Evolutionary conservation across 2,113 vertebrate genomes (phyloP), one percentile per base, ranked within the genome.

Genomic region (Dermatemys mawii): DNA sequence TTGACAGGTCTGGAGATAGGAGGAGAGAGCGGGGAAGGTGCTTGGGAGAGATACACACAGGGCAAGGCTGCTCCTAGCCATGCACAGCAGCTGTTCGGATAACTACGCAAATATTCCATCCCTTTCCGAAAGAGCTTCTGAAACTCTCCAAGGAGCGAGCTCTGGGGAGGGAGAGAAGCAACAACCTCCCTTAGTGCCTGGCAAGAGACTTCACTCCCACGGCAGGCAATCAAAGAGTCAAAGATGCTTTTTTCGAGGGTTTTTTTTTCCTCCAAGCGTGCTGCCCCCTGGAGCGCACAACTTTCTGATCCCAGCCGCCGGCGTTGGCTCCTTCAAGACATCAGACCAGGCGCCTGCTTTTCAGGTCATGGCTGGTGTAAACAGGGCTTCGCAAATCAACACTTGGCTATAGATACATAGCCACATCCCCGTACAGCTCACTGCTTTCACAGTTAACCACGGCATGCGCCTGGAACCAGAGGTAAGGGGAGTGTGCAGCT

Each of bases 1-100:
- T 87, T 87, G 80, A 67, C 90, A 87, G 79, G 70, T 92, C 80
- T 87, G 53, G 51, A 92, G 84, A 91, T n/a, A 91, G 67, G 81
- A 51, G 86, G 81, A 35, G 32, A 67, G 63, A 78, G 70, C 32
- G 26, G 44, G 27, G 26, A 88, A 83, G 84, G 90, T 79, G 90
- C 81, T 50, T 32, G 41, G 53, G 55, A 70, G 81, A 92, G 79
- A 83, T 78, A 91, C 49, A 83, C 19, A 54, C 53, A 16, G 22
- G 32, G 38, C 46, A 87, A 92, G 67, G 54, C 73, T 38, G 80
- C 26, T 83, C 55, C 73, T 32, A 55, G 32, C 54, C 81, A 70
- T 83, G 70, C 38, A 11, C 67, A 67, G 85, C 19, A 16, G n/a
- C 53, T 53, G 55, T 87, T 87, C 83, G 90, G 80, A 67, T 78